phyloP scores from a whole-genome alignment of 2,888 invertebrate genomes.

The Drepana falcataria region DNA sequence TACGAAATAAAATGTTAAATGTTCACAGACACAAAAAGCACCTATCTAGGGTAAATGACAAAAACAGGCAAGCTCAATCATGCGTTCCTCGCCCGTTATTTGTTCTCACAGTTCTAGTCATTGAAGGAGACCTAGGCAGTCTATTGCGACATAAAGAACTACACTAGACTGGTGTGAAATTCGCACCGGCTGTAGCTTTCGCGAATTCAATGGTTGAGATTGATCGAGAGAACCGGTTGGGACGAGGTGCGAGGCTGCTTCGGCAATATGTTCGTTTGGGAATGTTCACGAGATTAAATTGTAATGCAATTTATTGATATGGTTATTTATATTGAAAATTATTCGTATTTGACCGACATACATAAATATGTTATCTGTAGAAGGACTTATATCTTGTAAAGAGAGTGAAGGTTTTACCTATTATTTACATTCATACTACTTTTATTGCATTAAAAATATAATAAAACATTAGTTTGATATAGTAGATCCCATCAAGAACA shows the following conservation, averaged over 20 bases:
- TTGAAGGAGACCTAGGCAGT: constrained; percentile 35
- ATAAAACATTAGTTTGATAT: too few species aligned
- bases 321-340: too few species aligned
- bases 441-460: too few species aligned
- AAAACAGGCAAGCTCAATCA: constrained; percentile 40
- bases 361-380: too few species aligned
- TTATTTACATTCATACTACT: too few species aligned
- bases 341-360: too few species aligned
- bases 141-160: constrained; percentile 61
- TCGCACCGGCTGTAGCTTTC: constrained; percentile 68
- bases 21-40: not conserved
- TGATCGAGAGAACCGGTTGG: constrained; percentile 66
- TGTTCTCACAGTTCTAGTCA: constrained; percentile 65
- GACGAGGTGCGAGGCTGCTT: constrained; percentile 26
- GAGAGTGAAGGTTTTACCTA: too few species aligned
- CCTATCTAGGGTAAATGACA: not conserved
- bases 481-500: too few species aligned
- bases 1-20: not conserved
- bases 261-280: constrained; percentile 26
- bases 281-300: constrained; percentile 9
- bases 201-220: constrained; percentile 63
- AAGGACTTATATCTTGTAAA: too few species aligned
- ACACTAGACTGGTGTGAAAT: constrained; percentile 74
- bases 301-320: too few species aligned
- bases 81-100: constrained; percentile 48